These are phyloP conservation scores for Nannospalax galili DNA, from an alignment of 2,113 vertebrate genomes.

Conservation along the genomic window DNA sequence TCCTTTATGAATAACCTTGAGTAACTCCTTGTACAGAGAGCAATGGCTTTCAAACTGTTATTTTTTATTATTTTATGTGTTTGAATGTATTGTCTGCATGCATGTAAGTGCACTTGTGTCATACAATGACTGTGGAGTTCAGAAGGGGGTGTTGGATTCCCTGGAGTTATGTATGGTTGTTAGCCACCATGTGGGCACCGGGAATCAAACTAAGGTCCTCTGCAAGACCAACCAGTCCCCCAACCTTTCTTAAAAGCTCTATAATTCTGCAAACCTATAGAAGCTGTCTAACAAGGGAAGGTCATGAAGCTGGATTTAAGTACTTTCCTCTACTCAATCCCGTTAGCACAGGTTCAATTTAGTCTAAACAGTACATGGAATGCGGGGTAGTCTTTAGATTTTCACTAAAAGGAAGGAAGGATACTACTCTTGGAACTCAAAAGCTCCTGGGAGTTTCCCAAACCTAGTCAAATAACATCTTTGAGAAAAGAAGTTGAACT, in stretches of 20 bases:
- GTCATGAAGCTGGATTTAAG: neutral
- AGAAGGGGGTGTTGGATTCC: no score
- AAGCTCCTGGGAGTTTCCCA: neutral
- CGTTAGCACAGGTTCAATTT: neutral
- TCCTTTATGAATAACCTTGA: conserved; percentile 16
- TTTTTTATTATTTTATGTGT: no score
- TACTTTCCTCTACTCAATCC: neutral
- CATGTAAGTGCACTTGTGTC: no score
- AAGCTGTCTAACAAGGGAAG: neutral
- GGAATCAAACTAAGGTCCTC: no score
- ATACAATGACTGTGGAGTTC: no score
- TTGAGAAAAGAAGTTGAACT: neutral
- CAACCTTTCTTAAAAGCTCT: neutral
- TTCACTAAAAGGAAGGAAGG: neutral
- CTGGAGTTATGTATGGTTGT: no score
- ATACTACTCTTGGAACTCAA: neutral
- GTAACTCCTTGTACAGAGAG: neutral
- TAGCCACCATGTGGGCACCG: no score
- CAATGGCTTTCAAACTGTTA: neutral
- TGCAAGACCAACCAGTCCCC: no score
- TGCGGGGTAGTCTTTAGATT: neutral
- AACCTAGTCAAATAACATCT: neutral
- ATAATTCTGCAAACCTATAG: neutral
- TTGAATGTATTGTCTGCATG: no score
- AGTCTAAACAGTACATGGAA: neutral